A percentile compares a stretch with the other conserved stretches of the same genome.
Evolutionary conservation across 1,140 invertebrate genomes (phyloP).

Genomic region (Theocolax elegans): DNA sequence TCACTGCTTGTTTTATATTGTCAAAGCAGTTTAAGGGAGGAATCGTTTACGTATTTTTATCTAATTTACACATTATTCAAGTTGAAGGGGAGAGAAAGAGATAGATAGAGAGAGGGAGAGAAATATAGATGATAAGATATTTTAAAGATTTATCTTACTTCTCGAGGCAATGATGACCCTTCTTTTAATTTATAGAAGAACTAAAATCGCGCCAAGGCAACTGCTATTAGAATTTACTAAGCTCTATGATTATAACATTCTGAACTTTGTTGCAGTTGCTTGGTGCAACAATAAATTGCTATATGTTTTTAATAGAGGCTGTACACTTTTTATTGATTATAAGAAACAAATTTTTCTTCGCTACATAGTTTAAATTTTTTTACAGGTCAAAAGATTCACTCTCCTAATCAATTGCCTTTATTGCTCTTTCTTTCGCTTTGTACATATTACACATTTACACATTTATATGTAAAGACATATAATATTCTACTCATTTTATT

Average conservation of each 20-base stretch:
- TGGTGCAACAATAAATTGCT: constrained; percentile 15
- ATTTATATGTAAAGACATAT: too few species aligned
- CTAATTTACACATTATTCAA: constrained; percentile 12
- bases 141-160: background rate
- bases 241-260: constrained; percentile 17
- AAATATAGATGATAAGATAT: constrained; percentile 4
- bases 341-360: background rate
- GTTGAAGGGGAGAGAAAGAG: background rate
- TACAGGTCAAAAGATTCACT: constrained; percentile 27
- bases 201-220: background rate
- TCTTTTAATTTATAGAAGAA: constrained; percentile 8
- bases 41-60: background rate
- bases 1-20: background rate
- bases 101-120: too few species aligned
- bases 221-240: constrained; percentile 18
- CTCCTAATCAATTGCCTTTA: too few species aligned
- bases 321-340: constrained; percentile 34
- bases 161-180: background rate
- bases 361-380: constrained; percentile 20
- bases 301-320: constrained; percentile 26
- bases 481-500: too few species aligned
- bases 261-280: constrained; percentile 13
- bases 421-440: background rate
- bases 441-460: too few species aligned
- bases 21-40: background rate